Percentiles rank a stretch among this genome's conserved stretches.
Conservation (phyloP, 2,888 invertebrate genomes). For the Platerodrilus igneus region DNA sequence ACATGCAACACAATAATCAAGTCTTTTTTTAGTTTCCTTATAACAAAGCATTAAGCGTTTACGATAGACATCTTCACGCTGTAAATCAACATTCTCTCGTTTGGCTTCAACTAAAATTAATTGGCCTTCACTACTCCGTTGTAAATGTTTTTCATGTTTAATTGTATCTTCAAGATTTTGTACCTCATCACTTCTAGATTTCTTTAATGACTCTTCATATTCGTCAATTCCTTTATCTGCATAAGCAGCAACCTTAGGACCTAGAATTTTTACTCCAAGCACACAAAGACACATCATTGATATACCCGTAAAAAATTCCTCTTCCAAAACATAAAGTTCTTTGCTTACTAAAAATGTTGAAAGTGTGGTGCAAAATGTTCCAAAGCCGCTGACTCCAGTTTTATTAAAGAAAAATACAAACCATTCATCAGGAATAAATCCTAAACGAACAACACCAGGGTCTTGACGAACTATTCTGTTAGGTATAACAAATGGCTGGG, state of each 20-base stretch:
- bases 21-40: slow-evolving; percentile 70
- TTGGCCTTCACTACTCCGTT: slow-evolving; percentile 77
- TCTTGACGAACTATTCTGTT: slow-evolving; percentile 55
- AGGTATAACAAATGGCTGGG: no score
- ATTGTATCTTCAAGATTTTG: slow-evolving; percentile 54
- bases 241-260: slow-evolving; percentile 60
- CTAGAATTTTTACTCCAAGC: slow-evolving; percentile 64
- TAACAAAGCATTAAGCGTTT: slow-evolving; percentile 57
- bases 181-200: slow-evolving; percentile 54
- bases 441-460: slow-evolving; percentile 76
- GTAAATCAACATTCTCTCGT: slow-evolving; percentile 87
- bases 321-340: slow-evolving; percentile 91
- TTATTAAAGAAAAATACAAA: slow-evolving; percentile 91
- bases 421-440: slow-evolving; percentile 93
- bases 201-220: slow-evolving; percentile 56
- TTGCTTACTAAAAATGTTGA: slow-evolving; percentile 83
- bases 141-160: slow-evolving; percentile 64
- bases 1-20: slow-evolving; percentile 74
- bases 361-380: slow-evolving; percentile 72
- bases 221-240: slow-evolving; percentile 71
- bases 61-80: slow-evolving; percentile 88
- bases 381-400: slow-evolving; percentile 85
- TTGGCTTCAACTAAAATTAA: slow-evolving; percentile 75
- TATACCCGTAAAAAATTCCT: slow-evolving; percentile 81
- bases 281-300: slow-evolving; percentile 66